Base-by-base conservation (phyloP, 2,888 invertebrate species). In the Philereme transversata region DNA sequence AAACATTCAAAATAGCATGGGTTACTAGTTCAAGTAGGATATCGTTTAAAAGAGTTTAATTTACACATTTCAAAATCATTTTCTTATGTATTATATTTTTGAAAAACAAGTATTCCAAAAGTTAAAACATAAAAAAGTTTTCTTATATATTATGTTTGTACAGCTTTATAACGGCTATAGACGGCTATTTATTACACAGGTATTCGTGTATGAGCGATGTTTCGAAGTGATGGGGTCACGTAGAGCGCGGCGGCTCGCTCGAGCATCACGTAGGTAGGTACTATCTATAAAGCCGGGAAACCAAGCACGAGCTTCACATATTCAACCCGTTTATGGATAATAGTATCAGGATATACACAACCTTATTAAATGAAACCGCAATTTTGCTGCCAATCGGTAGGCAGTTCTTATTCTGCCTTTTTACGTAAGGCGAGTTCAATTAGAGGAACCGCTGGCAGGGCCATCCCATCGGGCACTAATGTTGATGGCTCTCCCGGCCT, bases 271-370 rank as follows among this genome's bases (percentile, higher is more conserved):
- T 78, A 74, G 71, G 40, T 40, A 40, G 40, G 56, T 67, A 70
- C 65, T 73, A 70, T 67, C 73, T 70, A 77, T 81, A 81, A 81
- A 81, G 69, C 64, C 75, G 64, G 73, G 69, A 80, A 82, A 77
- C 76, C 76, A 68, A 73, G 74, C 74, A 71, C 73, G 69, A 69
- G 71, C 74, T 68, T 72, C 72, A 68, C 65, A 73, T 68, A 74
- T 76, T 75, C 73, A 72, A 73, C 62, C 73, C 77, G 74, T 82
- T 79, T 78, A 81, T 78, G 73, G 73, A 63, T 76, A 78, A 77
- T 69, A 73, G 72, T 74, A 69, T 76, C 75, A 75, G 76, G 75
- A 80, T 79, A 80, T 79, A 74, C 53, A 57, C 67, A 60, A 64
- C 73, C 74, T 79, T 79, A 81, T 81, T 81, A 76, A 73, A 78